A percentile compares a stretch with the other conserved stretches of the same genome.
Conservation (phyloP, 2,113 vertebrate genomes). For the Capreolus pygargus region DNA sequence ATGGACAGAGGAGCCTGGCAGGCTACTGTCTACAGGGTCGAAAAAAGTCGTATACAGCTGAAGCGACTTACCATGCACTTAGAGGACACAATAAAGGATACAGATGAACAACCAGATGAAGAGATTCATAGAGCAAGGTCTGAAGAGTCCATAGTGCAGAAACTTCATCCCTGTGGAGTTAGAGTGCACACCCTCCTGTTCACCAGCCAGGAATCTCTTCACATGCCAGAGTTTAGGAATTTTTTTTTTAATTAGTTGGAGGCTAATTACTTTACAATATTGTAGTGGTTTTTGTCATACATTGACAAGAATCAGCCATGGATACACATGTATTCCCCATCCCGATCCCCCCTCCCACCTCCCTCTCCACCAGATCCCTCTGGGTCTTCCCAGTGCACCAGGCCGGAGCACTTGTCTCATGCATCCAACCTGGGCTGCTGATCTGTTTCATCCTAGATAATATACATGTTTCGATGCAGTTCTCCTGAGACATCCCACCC, state of each 20-base stretch:
- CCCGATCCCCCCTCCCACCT: no score
- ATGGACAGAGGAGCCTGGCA: not conserved
- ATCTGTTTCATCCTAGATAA: no score
- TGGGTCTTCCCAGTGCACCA: no score
- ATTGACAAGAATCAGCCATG: no score
- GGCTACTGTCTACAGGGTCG: not conserved
- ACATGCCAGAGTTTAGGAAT: not conserved
- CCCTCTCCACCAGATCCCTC: no score
- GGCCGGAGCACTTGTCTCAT: no score
- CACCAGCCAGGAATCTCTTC: not conserved
- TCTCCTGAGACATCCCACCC: no score
- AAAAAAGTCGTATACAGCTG: not conserved
- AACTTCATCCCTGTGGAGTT: not conserved
- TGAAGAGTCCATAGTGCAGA: not conserved
- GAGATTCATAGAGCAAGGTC: not conserved
- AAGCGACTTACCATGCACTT: fast-evolving
- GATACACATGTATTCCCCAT: no score
- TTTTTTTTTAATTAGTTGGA: not conserved
- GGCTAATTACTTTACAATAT: no score
- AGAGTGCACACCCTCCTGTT: not conserved
- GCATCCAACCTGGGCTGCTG: no score
- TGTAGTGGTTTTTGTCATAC: no score
- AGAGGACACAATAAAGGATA: not conserved
- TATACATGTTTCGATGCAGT: no score
- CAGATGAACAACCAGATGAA: not conserved